Conservation (phyloP, 1,140 invertebrate genomes). For the Meloidogyne exigua region DNA sequence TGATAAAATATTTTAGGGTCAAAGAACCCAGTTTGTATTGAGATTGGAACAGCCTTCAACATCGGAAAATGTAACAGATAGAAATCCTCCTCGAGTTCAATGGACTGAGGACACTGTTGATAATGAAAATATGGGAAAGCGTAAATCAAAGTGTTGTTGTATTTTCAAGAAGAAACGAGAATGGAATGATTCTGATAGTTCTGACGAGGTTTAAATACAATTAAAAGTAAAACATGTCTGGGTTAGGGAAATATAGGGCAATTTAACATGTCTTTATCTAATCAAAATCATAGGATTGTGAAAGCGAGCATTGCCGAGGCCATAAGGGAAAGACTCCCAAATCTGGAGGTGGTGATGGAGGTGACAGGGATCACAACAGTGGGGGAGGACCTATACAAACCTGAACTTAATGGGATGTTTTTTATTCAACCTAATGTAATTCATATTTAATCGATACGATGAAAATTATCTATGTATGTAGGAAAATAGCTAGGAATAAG, state of each 20-base stretch:
- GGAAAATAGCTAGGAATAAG: not conserved
- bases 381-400: not conserved
- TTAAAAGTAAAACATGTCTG: constrained; percentile 12
- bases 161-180: constrained; percentile 55
- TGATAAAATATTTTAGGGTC: not conserved
- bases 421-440: not conserved
- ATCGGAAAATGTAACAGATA: not conserved
- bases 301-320: constrained; percentile 51
- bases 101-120: constrained; percentile 51
- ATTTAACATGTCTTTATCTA: not conserved
- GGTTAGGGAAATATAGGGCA: too few species aligned
- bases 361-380: not conserved
- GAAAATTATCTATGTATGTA: not conserved
- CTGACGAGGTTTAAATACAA: constrained; percentile 31
- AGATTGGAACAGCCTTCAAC: not conserved
- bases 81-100: constrained; percentile 34
- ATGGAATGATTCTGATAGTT: constrained; percentile 52
- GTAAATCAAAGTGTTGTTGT: constrained; percentile 57
- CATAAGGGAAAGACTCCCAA: constrained; percentile 52
- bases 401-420: not conserved
- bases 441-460: not conserved
- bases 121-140: constrained; percentile 50
- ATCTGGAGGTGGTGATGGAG: constrained; percentile 34
- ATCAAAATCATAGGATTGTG: constrained; percentile 46
- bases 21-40: not conserved